Evolutionary conservation across 1,140 invertebrate genomes (phyloP).

Genomic region (Diorhabda elongata): DNA sequence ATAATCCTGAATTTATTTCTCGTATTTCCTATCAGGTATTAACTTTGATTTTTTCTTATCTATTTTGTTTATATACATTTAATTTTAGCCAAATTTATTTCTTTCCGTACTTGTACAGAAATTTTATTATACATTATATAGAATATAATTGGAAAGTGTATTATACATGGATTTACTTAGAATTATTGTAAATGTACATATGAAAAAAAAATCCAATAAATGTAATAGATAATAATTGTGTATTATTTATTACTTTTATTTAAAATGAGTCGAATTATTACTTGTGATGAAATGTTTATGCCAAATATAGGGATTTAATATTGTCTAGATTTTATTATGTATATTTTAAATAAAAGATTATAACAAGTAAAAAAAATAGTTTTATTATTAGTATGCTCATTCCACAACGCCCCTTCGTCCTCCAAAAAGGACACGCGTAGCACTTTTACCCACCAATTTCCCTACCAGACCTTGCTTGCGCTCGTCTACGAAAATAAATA

Average conservation of each 20-base stretch:
- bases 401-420: too few species aligned
- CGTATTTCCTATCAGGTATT: too few species aligned
- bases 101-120: not conserved
- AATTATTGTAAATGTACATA: not conserved
- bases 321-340: slow-evolving; percentile 48
- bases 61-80: too few species aligned
- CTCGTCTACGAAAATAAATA: too few species aligned
- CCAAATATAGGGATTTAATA: slow-evolving; percentile 44
- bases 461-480: too few species aligned
- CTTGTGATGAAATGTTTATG: slow-evolving; percentile 47
- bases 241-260: slow-evolving; percentile 23
- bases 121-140: not conserved
- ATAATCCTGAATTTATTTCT: too few species aligned
- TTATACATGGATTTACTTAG: slow-evolving; percentile 1
- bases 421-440: too few species aligned
- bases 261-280: slow-evolving; percentile 45
- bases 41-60: too few species aligned
- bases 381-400: too few species aligned
- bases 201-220: not conserved
- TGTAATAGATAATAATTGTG: not conserved
- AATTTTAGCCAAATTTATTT: too few species aligned
- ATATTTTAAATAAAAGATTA: slow-evolving; percentile 47
- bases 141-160: not conserved
- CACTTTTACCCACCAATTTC: too few species aligned
- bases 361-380: not conserved